Percentiles rank a stretch among this genome's conserved stretches.
Evolutionary conservation across 2,797 vertebrate species (phyloP).

Genomic region (Sebastiscus tertius): DNA sequence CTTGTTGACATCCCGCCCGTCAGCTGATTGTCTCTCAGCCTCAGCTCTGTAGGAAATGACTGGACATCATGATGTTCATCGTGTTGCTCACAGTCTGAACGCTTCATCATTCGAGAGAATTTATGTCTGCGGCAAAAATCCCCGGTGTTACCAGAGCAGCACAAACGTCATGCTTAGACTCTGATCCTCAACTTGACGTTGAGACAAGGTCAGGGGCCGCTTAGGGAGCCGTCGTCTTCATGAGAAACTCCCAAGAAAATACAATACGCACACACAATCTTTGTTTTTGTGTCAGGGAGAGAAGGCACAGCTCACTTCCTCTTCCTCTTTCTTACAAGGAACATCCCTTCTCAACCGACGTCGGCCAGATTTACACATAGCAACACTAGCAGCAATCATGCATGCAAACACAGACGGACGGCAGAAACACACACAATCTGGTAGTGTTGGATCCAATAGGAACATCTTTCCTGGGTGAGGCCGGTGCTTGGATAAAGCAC

Average conservation of each 20-base stretch:
- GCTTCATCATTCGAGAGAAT: neutral
- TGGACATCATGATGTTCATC: neutral
- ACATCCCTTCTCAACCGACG: constrained; percentile 1
- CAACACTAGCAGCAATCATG: neutral
- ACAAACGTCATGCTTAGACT: neutral
- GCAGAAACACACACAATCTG: neutral
- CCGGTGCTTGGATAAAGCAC: constrained; percentile 1
- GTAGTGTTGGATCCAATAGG: neutral
- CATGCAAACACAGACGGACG: neutral
- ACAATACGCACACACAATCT: constrained; percentile 18
- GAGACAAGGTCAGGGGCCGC: constrained; percentile 47
- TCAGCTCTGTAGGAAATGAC: constrained; percentile 13
- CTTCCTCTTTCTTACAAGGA: constrained; percentile 54
- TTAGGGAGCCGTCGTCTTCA: constrained; percentile 12
- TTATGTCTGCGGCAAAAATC: neutral
- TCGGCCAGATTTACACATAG: constrained; percentile 7
- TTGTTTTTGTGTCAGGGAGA: constrained; percentile 22
- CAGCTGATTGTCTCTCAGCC: neutral
- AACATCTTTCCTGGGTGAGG: constrained; percentile 14
- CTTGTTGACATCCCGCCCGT: constrained; percentile 9
- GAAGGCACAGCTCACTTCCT: constrained; percentile 48
- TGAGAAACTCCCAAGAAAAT: constrained; percentile 29
- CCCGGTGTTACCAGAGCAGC: neutral
- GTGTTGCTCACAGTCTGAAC: neutral
- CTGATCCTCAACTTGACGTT: constrained; percentile 15